Conservation (phyloP, 1,140 invertebrate species). For the Drosophila mauritiana region DNA sequence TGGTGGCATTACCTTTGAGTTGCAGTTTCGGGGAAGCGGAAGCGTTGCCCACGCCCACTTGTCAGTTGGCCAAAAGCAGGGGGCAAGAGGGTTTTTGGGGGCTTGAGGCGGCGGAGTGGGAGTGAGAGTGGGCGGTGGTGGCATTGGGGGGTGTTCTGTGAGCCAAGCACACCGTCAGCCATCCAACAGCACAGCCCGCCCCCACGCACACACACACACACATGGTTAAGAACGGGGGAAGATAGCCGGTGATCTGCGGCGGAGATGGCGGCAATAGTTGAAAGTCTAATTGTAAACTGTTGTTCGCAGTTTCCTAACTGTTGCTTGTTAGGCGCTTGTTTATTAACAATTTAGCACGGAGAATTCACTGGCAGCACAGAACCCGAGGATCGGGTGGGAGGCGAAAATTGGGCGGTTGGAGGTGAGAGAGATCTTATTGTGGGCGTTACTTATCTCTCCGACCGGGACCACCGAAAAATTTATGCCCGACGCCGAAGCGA, state of each 20-base stretch:
- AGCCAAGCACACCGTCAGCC: conserved; percentile 29
- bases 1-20: conserved; percentile 10
- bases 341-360: conserved; percentile 80
- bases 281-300: conserved; percentile 82
- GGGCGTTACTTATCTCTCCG: conserved; percentile 65
- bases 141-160: conserved; percentile 19
- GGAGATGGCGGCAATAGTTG: conserved; percentile 68
- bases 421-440: conserved; percentile 30
- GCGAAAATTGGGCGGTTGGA: background rate
- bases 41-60: conserved; percentile 76
- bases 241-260: conserved; percentile 28
- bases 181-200: conserved; percentile 21
- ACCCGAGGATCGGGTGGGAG: conserved; percentile 11
- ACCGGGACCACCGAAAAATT: conserved; percentile 59
- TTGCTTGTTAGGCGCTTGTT: conserved; percentile 79
- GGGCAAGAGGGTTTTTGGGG: background rate
- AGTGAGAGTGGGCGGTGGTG: conserved; percentile 18
- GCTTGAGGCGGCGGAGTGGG: background rate
- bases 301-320: conserved; percentile 74
- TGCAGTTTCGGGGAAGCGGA: conserved; percentile 72
- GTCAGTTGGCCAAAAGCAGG: conserved; percentile 49
- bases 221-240: background rate
- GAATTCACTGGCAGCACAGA: conserved; percentile 36
- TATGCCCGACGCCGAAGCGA: conserved; percentile 55
- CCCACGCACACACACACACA: conserved; percentile 28